phyloP scores from a whole-genome alignment of 2,113 vertebrate genomes.

The Vulpes lagopus region DNA sequence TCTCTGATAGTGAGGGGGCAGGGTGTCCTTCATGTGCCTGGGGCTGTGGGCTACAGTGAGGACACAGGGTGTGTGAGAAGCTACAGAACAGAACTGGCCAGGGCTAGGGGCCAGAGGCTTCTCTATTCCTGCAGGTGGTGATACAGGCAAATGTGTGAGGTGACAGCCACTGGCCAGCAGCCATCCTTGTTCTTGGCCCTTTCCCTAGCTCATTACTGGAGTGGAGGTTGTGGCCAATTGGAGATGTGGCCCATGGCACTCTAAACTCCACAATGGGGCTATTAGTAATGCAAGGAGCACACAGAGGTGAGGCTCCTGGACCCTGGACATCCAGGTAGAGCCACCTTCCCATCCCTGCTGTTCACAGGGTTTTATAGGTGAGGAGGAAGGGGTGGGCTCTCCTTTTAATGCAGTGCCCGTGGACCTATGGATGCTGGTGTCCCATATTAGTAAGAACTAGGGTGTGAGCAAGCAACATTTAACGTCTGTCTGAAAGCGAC shows the following conservation, averaged over 20 bases:
- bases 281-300: background rate
- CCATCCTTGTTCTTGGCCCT: background rate
- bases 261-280: too few species aligned
- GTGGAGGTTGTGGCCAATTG: background rate
- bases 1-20: background rate
- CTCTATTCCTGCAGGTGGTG: background rate
- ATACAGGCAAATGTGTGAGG: background rate
- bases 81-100: background rate
- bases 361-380: background rate
- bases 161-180: background rate
- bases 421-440: background rate
- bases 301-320: accelerated
- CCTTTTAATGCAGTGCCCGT: background rate
- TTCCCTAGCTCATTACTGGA: background rate
- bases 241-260: background rate
- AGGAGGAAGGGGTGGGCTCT: too few species aligned
- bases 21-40: background rate
- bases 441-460: background rate
- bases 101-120: background rate
- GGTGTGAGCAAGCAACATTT: background rate
- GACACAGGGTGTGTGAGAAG: background rate
- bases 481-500: background rate
- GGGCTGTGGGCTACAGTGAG: background rate
- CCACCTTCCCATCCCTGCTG: too few species aligned
- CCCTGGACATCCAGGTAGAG: background rate